phyloP scores from a whole-genome alignment of 2,797 vertebrate species.

The Notamacropus eugenii region DNA sequence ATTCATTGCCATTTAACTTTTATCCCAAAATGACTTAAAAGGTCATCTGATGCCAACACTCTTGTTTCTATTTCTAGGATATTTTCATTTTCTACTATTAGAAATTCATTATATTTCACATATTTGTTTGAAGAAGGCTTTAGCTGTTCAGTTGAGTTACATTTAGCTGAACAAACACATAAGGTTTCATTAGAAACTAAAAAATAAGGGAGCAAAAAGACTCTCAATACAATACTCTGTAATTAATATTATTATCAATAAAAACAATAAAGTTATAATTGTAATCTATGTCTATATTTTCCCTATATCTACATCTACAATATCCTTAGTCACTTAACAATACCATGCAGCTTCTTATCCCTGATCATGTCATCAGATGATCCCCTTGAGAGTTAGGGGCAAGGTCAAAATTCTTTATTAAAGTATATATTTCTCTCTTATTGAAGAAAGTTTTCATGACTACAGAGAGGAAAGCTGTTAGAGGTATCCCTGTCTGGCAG shows the following conservation, averaged over 20 bases:
- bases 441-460: neutral
- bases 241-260: neutral
- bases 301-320: neutral
- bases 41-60: slow-evolving; percentile 59
- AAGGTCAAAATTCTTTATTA: neutral
- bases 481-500: neutral
- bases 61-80: slow-evolving; percentile 61
- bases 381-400: neutral
- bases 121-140: slow-evolving; percentile 62
- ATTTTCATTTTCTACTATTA: slow-evolving; percentile 68
- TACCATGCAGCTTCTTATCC: neutral
- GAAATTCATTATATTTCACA: slow-evolving; percentile 59
- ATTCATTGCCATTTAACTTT: slow-evolving; percentile 76
- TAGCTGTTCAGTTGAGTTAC: slow-evolving; percentile 31
- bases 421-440: neutral
- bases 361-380: neutral
- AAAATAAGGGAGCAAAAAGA: neutral
- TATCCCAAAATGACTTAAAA: slow-evolving; percentile 71
- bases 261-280: neutral
- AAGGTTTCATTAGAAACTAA: slow-evolving; percentile 41
- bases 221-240: neutral
- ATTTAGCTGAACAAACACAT: slow-evolving; percentile 56
- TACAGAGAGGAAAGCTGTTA: neutral
- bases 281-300: neutral
- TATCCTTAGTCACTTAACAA: neutral